Conservation (phyloP, 2,113 vertebrate species). For the Thinocorus orbignyianus region DNA sequence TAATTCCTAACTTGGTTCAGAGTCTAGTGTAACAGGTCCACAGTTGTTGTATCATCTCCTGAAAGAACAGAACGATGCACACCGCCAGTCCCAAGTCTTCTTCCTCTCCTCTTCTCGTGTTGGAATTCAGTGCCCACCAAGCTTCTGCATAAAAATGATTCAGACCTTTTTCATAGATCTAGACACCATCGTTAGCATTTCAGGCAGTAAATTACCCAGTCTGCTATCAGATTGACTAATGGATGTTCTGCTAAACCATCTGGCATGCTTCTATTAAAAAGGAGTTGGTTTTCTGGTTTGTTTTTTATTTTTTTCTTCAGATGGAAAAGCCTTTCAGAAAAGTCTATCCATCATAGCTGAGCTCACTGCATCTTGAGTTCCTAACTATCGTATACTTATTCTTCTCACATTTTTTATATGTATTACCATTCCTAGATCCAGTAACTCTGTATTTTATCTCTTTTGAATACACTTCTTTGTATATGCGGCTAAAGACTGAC, state of each 20-base stretch:
- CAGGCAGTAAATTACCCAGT: constrained; percentile 35
- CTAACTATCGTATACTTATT: not conserved
- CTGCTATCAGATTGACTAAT: constrained; percentile 49
- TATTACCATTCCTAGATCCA: not conserved
- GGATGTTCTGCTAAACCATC: constrained; percentile 38
- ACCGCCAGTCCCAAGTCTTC: not conserved
- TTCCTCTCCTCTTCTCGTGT: not conserved
- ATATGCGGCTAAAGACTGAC: not conserved
- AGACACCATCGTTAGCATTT: not conserved
- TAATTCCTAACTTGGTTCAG: not conserved
- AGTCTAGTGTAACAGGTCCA: not conserved
- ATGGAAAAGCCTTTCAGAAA: constrained; percentile 38
- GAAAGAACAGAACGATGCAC: not conserved
- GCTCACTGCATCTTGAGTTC: not conserved
- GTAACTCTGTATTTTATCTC: not conserved
- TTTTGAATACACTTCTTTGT: not conserved
- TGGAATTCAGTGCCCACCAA: not conserved
- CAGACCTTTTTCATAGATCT: not conserved
- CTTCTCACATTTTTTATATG: not conserved
- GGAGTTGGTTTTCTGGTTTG: not conserved
- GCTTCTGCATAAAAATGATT: constrained; percentile 19
- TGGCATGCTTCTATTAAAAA: constrained; percentile 36
- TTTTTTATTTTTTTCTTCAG: not conserved
- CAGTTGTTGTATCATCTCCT: not conserved
- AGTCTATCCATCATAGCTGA: not conserved